phyloP scores from a whole-genome alignment of 2,888 invertebrate genomes.

The Biston stratarius region DNA sequence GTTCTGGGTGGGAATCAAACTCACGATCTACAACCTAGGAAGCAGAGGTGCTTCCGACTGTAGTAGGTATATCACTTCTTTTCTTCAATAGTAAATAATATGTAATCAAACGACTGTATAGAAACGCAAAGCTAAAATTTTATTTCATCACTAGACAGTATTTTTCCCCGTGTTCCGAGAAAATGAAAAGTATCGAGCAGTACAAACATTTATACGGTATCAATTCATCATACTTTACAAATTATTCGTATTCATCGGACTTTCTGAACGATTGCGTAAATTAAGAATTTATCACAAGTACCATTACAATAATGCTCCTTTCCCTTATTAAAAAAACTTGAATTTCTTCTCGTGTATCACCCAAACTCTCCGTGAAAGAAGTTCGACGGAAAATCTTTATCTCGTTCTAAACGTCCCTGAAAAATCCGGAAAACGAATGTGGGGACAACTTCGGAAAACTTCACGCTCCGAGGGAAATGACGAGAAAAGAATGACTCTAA shows the following conservation, averaged over 20 bases:
- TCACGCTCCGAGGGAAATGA: conserved; percentile 42
- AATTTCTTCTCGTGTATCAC: conserved; percentile 9
- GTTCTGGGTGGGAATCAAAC: too few species aligned
- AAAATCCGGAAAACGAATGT: conserved; percentile 40
- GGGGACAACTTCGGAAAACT: conserved; percentile 46
- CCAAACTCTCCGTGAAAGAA: conserved; percentile 22
- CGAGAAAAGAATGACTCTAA: conserved; percentile 47
- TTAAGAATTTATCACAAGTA: conserved; percentile 11
- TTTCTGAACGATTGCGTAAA: conserved; percentile 15
- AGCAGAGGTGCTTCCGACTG: too few species aligned
- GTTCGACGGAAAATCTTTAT: conserved; percentile 41
- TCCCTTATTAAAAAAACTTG: conserved; percentile 27
- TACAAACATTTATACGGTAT: not conserved
- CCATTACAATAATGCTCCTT: conserved; percentile 18
- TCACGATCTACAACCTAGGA: too few species aligned
- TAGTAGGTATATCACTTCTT: too few species aligned
- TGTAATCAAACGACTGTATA: too few species aligned
- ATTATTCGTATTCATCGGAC: conserved; percentile 10
- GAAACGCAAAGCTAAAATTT: not conserved
- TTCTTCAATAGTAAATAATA: too few species aligned
- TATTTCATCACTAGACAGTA: not conserved
- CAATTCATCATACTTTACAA: conserved; percentile 15
- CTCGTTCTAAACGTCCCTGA: conserved; percentile 42
- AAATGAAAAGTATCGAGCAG: not conserved
- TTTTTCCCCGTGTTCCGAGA: not conserved